Evolutionary conservation across 2,888 invertebrate species (phyloP), one percentile per base, ranked within the genome.

Genomic region (Andrena praecox): DNA sequence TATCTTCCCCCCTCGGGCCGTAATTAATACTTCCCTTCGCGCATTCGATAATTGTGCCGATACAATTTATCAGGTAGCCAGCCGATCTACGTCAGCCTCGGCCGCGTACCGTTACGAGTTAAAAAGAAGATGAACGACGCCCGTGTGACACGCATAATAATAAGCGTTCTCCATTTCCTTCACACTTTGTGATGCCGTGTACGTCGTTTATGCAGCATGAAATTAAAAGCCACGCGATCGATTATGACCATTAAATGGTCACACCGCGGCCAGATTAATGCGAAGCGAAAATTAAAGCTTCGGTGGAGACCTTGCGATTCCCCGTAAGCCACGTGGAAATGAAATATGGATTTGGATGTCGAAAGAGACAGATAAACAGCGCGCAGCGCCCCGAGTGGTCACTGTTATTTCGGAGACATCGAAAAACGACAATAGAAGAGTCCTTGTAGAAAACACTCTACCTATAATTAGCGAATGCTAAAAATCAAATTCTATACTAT

Each of bases 21-120:
- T 71, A 80, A 80, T 80, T 80, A 80, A 80, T 80, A 78, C 62
- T 72, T 62, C 63, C 60, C 35, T 71, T 48, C 78, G 60, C 27
- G 59, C 59, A 8, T 48, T 67, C 67, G 78, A 80, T 80, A 85
- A 76, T 63, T 69, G 59, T 69, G 5, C 60, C 78, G 67, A 77
- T 75, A 69, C 59, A 72, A 62, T 77, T 73, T 60, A 73, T 81
- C 77, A 77, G 67, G 64, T 63, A 27, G 68, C 33, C 54, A 59
- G 2, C 35, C 63, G 52, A 54, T 33, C 64, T 29, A 10, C 35
- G 56, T 24, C 52, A 56, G 60, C 10, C 29, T 10, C 50, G 24
- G 6, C 5, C 52, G 52, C 5, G 52, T 48, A 31, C 60, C 64
- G 63, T 64, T 73, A 31, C 72, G n/a, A 20, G 24, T 33, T 67